Evolutionary conservation across 92 coral and sea anemone genomes (phyloP).

Genomic region (Hydrozoanthus gracilis): DNA sequence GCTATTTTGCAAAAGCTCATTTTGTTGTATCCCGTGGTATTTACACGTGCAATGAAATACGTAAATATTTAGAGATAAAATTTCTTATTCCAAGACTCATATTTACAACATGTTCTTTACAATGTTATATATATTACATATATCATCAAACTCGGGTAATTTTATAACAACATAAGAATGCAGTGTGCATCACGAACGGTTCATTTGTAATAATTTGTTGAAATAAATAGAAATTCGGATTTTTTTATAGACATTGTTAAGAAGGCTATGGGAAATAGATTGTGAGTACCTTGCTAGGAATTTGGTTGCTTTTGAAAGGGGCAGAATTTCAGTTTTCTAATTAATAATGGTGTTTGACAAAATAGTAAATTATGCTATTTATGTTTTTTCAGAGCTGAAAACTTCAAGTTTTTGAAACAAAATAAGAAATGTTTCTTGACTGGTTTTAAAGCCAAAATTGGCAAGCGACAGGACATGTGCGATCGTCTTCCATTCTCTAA

Average conservation of each 20-base stretch:
- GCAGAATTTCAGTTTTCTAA: too few relatives aligned
- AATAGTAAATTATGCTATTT: too few relatives aligned
- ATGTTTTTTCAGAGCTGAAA: too few relatives aligned
- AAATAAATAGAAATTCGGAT: slow-evolving; percentile 5
- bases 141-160: slow-evolving; percentile 11
- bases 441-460: too few relatives aligned
- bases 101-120: slow-evolving; percentile 23
- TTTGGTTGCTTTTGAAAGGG: too few relatives aligned
- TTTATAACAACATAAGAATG: background rate
- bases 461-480: too few relatives aligned
- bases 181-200: slow-evolving; percentile 5
- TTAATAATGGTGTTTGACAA: too few relatives aligned
- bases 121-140: slow-evolving; percentile 27
- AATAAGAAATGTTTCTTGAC: too few relatives aligned
- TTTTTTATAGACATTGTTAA: background rate
- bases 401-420: too few relatives aligned
- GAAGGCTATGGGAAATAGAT: background rate
- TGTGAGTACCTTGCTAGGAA: background rate
- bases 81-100: background rate
- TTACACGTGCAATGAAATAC: slow-evolving; percentile 39
- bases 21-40: slow-evolving; percentile 12
- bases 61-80: slow-evolving; percentile 27
- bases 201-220: background rate
- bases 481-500: too few relatives aligned
- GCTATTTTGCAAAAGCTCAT: too few relatives aligned